These are phyloP conservation scores for Diarsia dahlii DNA, from an alignment of 2,888 invertebrate species.

Conservation along the genomic window DNA sequence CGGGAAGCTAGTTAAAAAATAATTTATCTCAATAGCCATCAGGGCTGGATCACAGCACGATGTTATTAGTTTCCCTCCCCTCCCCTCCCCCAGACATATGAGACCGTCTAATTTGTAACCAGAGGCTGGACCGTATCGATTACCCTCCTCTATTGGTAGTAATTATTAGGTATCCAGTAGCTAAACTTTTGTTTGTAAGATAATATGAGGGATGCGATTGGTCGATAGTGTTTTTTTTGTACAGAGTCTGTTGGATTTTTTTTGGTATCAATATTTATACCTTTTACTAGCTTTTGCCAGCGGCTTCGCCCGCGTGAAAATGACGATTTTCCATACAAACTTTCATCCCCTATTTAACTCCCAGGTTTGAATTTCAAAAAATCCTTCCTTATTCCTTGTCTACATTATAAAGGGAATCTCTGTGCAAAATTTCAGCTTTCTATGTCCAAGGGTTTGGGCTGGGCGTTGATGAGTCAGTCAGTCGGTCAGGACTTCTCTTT, in stretches of 20 bases:
- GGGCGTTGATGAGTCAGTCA: no score
- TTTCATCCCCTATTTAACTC: no score
- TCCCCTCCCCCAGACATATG: conserved; percentile 24
- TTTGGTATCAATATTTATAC: background rate
- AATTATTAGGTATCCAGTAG: conserved; percentile 27
- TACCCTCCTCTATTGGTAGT: conserved; percentile 23
- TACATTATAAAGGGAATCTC: no score
- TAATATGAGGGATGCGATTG: conserved; percentile 3
- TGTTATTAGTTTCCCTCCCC: conserved; percentile 36
- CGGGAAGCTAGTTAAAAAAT: background rate
- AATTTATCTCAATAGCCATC: conserved; percentile 26
- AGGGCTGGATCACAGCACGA: background rate
- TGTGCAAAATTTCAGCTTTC: no score
- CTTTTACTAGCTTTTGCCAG: no score
- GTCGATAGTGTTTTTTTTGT: conserved; percentile 15
- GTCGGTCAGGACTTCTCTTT: no score
- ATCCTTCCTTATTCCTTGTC: no score
- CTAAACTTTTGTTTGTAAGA: conserved; percentile 26
- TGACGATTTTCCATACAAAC: no score
- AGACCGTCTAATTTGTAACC: conserved; percentile 50
- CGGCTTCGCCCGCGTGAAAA: no score
- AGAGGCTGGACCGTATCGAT: conserved; percentile 33
- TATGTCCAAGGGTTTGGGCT: no score
- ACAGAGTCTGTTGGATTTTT: background rate
- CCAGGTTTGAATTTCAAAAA: no score